Conservation (phyloP, 2,888 invertebrate genomes). For the Seladonia tumulorum region DNA sequence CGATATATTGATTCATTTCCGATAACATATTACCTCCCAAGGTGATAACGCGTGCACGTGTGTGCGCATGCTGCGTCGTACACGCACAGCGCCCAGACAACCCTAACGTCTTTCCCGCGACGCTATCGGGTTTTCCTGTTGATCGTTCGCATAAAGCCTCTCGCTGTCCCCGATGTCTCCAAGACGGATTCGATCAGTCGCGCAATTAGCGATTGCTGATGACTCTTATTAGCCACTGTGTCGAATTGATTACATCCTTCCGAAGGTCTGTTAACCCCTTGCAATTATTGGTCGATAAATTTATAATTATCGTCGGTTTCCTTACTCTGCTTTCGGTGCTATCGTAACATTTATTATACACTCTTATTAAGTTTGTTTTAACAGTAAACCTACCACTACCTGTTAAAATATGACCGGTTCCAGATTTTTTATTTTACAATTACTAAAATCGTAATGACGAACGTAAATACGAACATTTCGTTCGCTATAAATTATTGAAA, state of each 20-base stretch:
- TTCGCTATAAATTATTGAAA: too few species aligned
- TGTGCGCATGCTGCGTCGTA: neutral
- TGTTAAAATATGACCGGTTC: too few species aligned
- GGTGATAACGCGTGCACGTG: slow-evolving; percentile 54
- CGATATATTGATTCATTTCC: slow-evolving; percentile 72
- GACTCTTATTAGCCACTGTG: neutral
- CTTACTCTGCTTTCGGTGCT: too few species aligned
- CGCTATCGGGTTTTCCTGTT: slow-evolving; percentile 6
- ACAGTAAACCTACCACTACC: too few species aligned
- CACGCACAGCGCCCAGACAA: slow-evolving; percentile 1
- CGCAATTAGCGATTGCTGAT: neutral
- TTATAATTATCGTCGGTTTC: too few species aligned
- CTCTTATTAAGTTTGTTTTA: too few species aligned
- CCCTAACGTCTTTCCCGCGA: neutral
- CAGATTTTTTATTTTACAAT: too few species aligned
- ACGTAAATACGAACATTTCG: too few species aligned
- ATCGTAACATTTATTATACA: too few species aligned
- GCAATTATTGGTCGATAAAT: too few species aligned
- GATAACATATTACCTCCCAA: slow-evolving; percentile 68
- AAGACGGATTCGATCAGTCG: neutral
- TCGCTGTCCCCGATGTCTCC: too few species aligned
- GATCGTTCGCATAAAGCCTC: neutral
- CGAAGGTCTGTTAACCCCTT: neutral
- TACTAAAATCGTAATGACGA: too few species aligned
- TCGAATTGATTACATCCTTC: neutral